phyloP scores from a whole-genome alignment of 2,113 vertebrate genomes.

The Hepsetus odoe region DNA sequence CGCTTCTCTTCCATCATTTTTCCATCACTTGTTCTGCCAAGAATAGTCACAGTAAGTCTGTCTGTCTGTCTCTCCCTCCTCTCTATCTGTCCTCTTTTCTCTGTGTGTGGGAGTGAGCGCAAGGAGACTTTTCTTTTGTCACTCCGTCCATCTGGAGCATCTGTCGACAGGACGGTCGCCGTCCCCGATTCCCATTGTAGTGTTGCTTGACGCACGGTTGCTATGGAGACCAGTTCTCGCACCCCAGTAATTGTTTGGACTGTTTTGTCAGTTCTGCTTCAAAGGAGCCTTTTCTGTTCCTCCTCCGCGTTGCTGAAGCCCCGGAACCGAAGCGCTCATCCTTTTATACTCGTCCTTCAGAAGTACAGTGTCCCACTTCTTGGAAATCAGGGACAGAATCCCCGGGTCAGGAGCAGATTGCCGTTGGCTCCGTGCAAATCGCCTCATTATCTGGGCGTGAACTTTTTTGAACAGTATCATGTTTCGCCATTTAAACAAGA shows the following conservation, averaged over 20 bases:
- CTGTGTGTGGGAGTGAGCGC: background rate
- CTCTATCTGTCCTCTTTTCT: background rate
- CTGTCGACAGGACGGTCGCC: constrained; percentile 21
- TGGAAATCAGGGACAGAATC: too few relatives aligned
- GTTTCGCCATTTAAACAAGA: too few relatives aligned
- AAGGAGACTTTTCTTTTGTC: constrained; percentile 4
- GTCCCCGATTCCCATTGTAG: constrained; percentile 12
- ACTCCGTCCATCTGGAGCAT: constrained; percentile 35
- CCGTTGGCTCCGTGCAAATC: too few relatives aligned
- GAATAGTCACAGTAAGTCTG: constrained; percentile 2
- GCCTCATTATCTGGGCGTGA: too few relatives aligned
- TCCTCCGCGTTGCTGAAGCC: too few relatives aligned
- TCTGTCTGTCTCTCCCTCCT: constrained; percentile 4
- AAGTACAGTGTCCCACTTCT: too few relatives aligned
- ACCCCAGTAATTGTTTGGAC: background rate
- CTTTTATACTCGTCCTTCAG: too few relatives aligned
- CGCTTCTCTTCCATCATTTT: constrained; percentile 4
- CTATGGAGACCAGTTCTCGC: constrained; percentile 24
- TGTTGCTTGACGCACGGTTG: constrained; percentile 5
- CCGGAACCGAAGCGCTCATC: too few relatives aligned
- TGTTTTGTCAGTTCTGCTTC: background rate
- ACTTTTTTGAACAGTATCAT: too few relatives aligned
- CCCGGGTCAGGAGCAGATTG: too few relatives aligned
- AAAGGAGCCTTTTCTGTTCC: too few relatives aligned
- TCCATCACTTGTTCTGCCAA: too few relatives aligned